Base-by-base conservation (phyloP, 2,888 invertebrate species). In the Prenolepis imparis region DNA sequence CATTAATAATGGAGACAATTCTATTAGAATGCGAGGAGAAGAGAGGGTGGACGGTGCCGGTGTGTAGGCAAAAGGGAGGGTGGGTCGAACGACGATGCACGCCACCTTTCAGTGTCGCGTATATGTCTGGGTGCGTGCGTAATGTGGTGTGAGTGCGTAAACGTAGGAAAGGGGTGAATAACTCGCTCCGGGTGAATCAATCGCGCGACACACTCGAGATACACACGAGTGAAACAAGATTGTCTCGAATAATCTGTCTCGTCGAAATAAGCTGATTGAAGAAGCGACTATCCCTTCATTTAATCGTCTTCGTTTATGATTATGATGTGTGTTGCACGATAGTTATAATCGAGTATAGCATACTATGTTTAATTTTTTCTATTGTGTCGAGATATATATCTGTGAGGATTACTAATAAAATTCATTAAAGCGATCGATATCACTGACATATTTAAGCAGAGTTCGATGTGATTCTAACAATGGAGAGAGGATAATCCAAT, bases 1-100 rank as follows among this genome's bases (percentile, higher is more conserved):
- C 90, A 89, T 92, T 93, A 91, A 91, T 92, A 91, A 92, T 92
- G 90, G 88, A 92, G 90, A 91, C 91, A 89, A 93, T 92, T 91
- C 91, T 91, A 92, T 92, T 92, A 90, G 91, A 89, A 91, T 90
- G 83, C 86, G 85, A 88, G 81, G 81, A 80, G 80, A 75, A 78
- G 73, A 9, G 28, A 28, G 28, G 12, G 24, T 32, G 28, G 52
- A 52, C n/a, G n/a, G n/a, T n/a, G n/a, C n/a, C 48, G 66, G 21
- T 3, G 64, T 12, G 15, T 48, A 21, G n/a, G 44, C 24, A 55
- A 68, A n/a, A n/a, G n/a, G 21, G 52, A 78, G 72, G 59, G 59
- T 32, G 32, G 36, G n/a, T 61, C 78, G 59, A 70, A 78, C 78
- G 70, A 78, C 77, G 77, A 78, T 24, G 61, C 82, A 73, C 59